phyloP scores from a whole-genome alignment of 1,140 invertebrate species.

The Drosophila yakuba region DNA sequence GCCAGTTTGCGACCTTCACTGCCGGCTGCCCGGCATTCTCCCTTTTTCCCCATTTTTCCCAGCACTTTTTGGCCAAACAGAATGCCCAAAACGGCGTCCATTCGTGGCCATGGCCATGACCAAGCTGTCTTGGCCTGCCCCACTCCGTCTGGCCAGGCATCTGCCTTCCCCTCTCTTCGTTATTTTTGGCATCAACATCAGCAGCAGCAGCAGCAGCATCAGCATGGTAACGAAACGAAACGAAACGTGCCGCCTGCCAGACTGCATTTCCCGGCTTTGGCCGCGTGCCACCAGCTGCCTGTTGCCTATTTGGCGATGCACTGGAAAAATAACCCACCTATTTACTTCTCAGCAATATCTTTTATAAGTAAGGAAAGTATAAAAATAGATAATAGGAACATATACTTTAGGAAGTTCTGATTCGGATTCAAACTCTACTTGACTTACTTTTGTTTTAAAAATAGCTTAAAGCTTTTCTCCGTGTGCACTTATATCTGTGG shows the following conservation, averaged over 20 bases:
- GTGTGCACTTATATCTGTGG: conserved; percentile 60
- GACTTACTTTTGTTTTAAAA: no score
- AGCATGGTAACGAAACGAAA: conserved; percentile 54
- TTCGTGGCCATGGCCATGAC: conserved; percentile 46
- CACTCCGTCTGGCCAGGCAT: background rate
- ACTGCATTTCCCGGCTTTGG: conserved; percentile 40
- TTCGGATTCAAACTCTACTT: no score
- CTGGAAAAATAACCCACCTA: background rate
- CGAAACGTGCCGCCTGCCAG: conserved; percentile 41
- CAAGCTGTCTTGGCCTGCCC: background rate
- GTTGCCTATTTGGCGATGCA: conserved; percentile 30
- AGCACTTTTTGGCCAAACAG: conserved; percentile 74
- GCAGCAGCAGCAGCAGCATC: conserved; percentile 54
- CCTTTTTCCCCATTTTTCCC: background rate
- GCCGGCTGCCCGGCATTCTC: background rate
- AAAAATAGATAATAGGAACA: no score
- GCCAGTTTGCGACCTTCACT: conserved; percentile 62
- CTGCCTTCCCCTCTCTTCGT: conserved; percentile 19
- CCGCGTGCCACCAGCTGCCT: conserved; percentile 41
- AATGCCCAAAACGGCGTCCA: conserved; percentile 60
- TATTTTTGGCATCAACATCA: conserved; percentile 71
- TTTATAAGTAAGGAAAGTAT: background rate
- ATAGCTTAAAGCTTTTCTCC: background rate
- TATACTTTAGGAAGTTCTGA: no score
- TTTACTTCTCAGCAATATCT: background rate